Conservation (phyloP, 2,888 invertebrate genomes). For the Acanthoscelides obtectus region DNA sequence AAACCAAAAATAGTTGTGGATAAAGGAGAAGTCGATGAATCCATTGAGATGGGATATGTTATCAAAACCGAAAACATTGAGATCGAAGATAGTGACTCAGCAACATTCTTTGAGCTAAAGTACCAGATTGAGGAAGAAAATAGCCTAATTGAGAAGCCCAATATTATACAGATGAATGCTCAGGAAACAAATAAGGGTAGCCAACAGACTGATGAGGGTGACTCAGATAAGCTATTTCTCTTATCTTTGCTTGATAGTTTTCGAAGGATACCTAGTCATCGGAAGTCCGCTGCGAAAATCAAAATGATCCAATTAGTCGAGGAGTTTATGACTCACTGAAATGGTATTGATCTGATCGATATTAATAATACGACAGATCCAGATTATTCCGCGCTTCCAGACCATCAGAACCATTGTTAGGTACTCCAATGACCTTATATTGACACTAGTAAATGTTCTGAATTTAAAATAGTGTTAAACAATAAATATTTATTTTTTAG, state of each 20-base stretch:
- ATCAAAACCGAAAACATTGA: neutral
- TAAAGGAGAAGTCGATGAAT: neutral
- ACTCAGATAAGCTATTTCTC: neutral
- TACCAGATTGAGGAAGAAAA: too few relatives aligned
- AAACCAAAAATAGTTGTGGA: neutral
- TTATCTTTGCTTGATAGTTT: neutral
- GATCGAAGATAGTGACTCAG: neutral
- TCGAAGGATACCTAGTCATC: neutral
- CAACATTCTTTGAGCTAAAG: too few relatives aligned
- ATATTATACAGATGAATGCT: too few relatives aligned
- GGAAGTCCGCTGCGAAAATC: neutral
- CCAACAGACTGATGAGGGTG: neutral
- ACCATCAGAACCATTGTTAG: too few relatives aligned
- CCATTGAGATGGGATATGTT: neutral
- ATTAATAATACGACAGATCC: neutral
- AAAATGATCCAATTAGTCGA: neutral
- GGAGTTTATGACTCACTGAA: neutral
- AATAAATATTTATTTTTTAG: too few relatives aligned
- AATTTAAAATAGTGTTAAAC: too few relatives aligned
- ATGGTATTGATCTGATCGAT: neutral
- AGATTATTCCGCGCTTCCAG: neutral
- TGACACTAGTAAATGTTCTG: too few relatives aligned
- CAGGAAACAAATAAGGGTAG: too few relatives aligned
- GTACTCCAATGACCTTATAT: too few relatives aligned
- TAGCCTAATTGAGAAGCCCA: too few relatives aligned